phyloP scores from a whole-genome alignment of 2,888 invertebrate species.

The Ecliptopera silaceata region DNA sequence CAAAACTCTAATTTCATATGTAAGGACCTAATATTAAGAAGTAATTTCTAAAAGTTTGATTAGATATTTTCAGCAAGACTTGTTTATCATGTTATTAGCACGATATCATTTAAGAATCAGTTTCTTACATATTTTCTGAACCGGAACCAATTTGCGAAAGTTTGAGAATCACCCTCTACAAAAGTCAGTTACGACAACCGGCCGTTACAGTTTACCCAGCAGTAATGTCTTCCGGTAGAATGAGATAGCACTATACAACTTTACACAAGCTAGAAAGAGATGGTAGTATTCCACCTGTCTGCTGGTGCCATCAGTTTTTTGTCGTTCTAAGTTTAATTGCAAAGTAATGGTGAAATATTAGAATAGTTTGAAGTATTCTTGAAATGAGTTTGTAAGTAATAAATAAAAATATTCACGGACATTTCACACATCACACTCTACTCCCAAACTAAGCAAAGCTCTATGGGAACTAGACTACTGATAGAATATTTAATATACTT shows the following conservation, averaged over 20 bases:
- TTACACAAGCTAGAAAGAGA: constrained; percentile 43
- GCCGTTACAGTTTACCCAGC: constrained; percentile 77
- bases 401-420: neutral
- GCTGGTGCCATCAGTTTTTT: constrained; percentile 53
- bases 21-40: no score
- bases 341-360: constrained; percentile 69
- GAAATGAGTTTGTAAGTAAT: neutral
- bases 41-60: no score
- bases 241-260: constrained; percentile 45
- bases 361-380: constrained; percentile 1
- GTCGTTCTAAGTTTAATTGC: constrained; percentile 55
- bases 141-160: constrained; percentile 36
- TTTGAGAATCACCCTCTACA: constrained; percentile 59
- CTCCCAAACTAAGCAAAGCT: no score
- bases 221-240: constrained; percentile 66
- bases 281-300: constrained; percentile 66
- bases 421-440: no score
- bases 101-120: no score
- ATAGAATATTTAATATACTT: no score
- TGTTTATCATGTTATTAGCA: no score
- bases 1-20: no score
- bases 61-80: no score
- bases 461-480: no score
- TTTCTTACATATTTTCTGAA: constrained; percentile 2
- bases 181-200: constrained; percentile 78